Base-by-base conservation (phyloP, 2,888 invertebrate species). In the Brachypterus glaber region DNA sequence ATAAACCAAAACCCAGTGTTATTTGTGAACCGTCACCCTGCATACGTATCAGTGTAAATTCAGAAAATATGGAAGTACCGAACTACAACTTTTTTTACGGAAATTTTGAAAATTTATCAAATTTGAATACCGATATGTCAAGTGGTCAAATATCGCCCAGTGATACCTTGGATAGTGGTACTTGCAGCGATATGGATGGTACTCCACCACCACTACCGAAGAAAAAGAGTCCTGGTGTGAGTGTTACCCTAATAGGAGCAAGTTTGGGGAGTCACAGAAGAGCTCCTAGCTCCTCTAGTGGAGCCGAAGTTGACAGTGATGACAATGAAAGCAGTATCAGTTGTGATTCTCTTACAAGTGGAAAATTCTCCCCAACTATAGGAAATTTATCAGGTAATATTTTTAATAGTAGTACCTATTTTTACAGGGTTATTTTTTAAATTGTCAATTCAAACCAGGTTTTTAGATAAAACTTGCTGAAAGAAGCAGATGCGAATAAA, bases 101-200 rank as follows among this genome's bases (percentile, higher is more conserved):
- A 48, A 68, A 75, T 4, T 77, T 72, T 49, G 68, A 67, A 41
- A 70, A 69, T 51, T n/a, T n/a, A n/a, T n/a, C n/a, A n/a, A n/a
- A n/a, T n/a, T n/a, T n/a, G n/a, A n/a, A n/a, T n/a, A 69, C 48
- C 16, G 68, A 79, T 37, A 81, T 82, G 74, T 79, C 82, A 33
- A 84, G 83, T 57, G 86, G 86, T 1, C 86, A 87, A 57, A 82
- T 83, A 55, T 86, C 86, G 17, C 85, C 86, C 1, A 83, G 80
- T 54, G 86, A 86, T 55, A 86, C 85, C 1, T 61, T 86, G 45
- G 87, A 87, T 64, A 87, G 86, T 40, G 87, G 87, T 30, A 87
- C 86, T 21, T 85, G 87, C 66, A 86, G 85, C 60, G 87, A 87
- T 64, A 70, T 86, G 52, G 86, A 87, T 53, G 76, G 77, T 26